Evolutionary conservation across 1,140 invertebrate genomes (phyloP), one percentile per base, ranked within the genome.

Genomic region (Drosophila ananassae): DNA sequence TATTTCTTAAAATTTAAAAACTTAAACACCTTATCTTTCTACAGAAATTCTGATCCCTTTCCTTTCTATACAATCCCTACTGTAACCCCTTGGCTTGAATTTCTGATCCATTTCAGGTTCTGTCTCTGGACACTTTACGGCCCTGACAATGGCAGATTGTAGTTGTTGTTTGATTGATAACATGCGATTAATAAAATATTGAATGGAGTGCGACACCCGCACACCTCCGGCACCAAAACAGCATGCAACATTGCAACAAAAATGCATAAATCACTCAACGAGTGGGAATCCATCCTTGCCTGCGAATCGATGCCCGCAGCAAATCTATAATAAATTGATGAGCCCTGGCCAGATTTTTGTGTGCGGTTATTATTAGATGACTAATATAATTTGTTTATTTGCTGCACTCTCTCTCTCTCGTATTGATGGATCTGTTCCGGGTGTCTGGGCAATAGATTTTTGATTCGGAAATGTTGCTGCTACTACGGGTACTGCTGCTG

Each of bases 101-200:
- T 68, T 46, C 41, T 66, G 53, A 3, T 58, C 55, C 30, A 41
- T 17, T 67, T 52, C 44, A 22, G 54, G 44, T 34, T 57, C 50
- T 60, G 60, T 76, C 50, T 64, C 59, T 32, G 30, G 58, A 55
- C 71, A 71, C 71, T 71, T 54, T 73, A 54, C 39, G 57, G 58
- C 37, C 47, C 32, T 57, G 44, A 46, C 61, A 71, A 41, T 82
- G 78, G 39, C 79, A 81, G 68, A 76, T 81, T 68, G 61, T 72
- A 64, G 71, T 80, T 77, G 73, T 68, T 82, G 71, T 82, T 82
- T 89, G 83, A 87, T 89, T 87, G 83, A 87, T 87, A 87, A 83
- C 83, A 83, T 89, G 74, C 79, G 83, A 87, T 87, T 87, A 87
- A 89, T 87, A 87, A 87, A 87, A 89, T 87, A 87, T 87, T 87